These are phyloP conservation scores for Halictus ligatus DNA, from an alignment of 2,888 invertebrate genomes.

Conservation along the genomic window DNA sequence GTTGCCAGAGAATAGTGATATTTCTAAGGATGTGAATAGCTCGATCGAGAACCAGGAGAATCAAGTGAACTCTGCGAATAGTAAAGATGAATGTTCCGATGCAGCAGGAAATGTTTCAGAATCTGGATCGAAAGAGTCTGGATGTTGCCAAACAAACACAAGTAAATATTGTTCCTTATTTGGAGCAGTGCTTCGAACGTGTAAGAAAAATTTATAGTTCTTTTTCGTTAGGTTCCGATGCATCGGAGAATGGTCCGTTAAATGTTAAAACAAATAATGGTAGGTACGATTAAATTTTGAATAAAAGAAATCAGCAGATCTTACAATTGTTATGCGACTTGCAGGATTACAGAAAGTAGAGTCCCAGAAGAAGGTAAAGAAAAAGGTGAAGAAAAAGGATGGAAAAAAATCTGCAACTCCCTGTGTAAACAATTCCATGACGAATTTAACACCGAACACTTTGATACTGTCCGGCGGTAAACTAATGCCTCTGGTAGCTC, in stretches of 20 bases:
- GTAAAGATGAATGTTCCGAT: constrained; percentile 64
- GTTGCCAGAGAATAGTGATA: constrained; percentile 53
- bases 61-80: constrained; percentile 75
- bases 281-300: constrained; percentile 25
- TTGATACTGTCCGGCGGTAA: constrained; percentile 81
- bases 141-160: constrained; percentile 40
- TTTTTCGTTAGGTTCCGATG: constrained; percentile 48
- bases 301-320: background rate
- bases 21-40: constrained; percentile 67
- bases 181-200: background rate
- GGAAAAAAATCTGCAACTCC: constrained; percentile 59
- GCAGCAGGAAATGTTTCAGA: constrained; percentile 25
- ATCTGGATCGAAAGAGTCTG: constrained; percentile 46
- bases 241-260: background rate
- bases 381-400: constrained; percentile 70
- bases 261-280: constrained; percentile 52
- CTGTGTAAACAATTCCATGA: constrained; percentile 62
- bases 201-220: background rate
- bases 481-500: constrained; percentile 81
- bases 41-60: constrained; percentile 82
- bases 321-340: constrained; percentile 21
- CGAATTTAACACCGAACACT: constrained; percentile 78
- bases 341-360: constrained; percentile 68
- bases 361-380: constrained; percentile 75
- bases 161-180: constrained; percentile 28